Base-by-base conservation (phyloP, 2,888 invertebrate species). In the Laothoe populi region DNA sequence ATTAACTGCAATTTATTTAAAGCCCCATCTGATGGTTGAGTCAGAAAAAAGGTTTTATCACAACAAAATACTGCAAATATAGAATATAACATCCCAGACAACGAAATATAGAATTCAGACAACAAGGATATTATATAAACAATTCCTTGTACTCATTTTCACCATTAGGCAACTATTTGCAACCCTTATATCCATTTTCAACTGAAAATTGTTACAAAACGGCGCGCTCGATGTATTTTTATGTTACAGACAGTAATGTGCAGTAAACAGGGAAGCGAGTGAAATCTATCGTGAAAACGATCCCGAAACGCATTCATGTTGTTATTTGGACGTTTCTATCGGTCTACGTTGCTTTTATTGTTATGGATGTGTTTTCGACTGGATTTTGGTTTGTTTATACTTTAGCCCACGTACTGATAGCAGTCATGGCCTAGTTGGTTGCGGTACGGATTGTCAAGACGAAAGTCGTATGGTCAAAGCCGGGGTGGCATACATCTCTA, bases 351-450 rank as follows among this genome's bases (percentile, higher is more conserved):
- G 53, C 60, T 49, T 61, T 63, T 64, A 64, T 60, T 46, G 45
- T 59, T 19, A 63, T 45, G 24, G 48, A 64, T 64, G 48, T 64
- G 62, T 64, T 62, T 62, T 61, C 42, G 31, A 10, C 38, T 21
- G 2, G 44, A 44, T 44, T 44, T 19, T 1, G 10, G 7, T 16
- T 19, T 16, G n/a, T 44, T 44, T 19, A 16, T 44, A 16, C 19
- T 44, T 10, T 44, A 0, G n/a, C n/a, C 0, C 4, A 42, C 42
- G 42, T n/a, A 4, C 16, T 31, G 31, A 1, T 5, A 31, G 31
- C 31, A 31, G n/a, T n/a, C n/a, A n/a, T n/a, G n/a, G n/a, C n/a
- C n/a, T n/a, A n/a, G n/a, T n/a, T n/a, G n/a, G n/a, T n/a, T n/a
- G n/a, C n/a, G n/a, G n/a, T n/a, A n/a, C n/a, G n/a, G n/a, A n/a